Conservation (phyloP, 2,797 vertebrate species). For the Sebastiscus albofasciatus region DNA sequence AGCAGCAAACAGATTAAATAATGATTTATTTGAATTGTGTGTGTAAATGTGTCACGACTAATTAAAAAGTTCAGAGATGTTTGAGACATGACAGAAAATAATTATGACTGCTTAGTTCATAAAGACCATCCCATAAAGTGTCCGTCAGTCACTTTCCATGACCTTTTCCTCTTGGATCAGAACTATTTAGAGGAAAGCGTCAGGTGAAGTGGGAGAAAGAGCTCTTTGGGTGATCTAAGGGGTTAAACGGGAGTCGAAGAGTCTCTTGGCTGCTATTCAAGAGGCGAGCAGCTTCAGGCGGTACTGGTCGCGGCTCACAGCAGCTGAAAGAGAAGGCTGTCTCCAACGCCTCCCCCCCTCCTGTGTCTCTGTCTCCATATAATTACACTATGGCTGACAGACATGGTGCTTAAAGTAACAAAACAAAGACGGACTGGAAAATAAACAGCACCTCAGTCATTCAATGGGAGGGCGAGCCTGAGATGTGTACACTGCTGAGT, state of each 20-base stretch:
- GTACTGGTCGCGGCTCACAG: conserved; percentile 78
- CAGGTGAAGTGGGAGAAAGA: conserved; percentile 33
- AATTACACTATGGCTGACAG: conserved; percentile 87
- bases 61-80: not conserved
- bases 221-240: conserved; percentile 63
- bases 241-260: conserved; percentile 73
- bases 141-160: not conserved
- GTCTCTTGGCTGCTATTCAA: conserved; percentile 81
- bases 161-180: not conserved
- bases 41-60: not conserved
- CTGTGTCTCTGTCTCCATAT: conserved; percentile 84
- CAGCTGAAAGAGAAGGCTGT: conserved; percentile 84
- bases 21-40: not conserved
- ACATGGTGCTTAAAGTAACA: conserved; percentile 87
- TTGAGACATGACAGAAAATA: conserved; percentile 3
- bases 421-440: conserved; percentile 85
- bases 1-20: not conserved
- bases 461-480: conserved; percentile 45
- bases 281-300: conserved; percentile 75
- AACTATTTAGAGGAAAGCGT: conserved; percentile 7
- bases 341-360: conserved; percentile 68
- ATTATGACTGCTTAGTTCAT: not conserved
- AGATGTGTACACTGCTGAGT: conserved; percentile 43
- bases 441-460: conserved; percentile 80
- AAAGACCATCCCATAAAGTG: not conserved